Evolutionary conservation across 1,140 invertebrate species (phyloP), one percentile per base, ranked within the genome.

Genomic region (Octopus bimaculoides): DNA sequence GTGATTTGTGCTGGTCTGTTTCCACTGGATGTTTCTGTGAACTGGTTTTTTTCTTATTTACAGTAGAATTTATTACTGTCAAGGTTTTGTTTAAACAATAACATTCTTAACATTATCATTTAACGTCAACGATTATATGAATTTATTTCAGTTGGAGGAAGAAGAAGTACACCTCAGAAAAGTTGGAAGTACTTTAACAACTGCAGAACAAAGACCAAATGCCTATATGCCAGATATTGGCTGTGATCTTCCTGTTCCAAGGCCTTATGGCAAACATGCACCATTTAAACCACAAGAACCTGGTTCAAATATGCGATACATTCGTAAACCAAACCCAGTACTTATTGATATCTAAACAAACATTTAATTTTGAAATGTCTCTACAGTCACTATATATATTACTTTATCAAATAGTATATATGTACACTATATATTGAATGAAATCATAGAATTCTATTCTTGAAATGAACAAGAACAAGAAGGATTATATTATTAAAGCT

Each of bases 291-390:
- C 90, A 4, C 82, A 82, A 26, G 89, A 90, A 71, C 26, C 84
- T 10, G 89, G 90, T 52, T 87, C 89, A 8, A 88, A 86, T 74
- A 90, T 91, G 86, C 80, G 90, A 80, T 89, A 90, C 80, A 88
- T 89, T 78, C 83, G 89, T 73, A 91, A 91, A 85, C 90, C 89
- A 75, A 85, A 88, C 66, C 88, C 88, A 20, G 90, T 90, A 82
- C 88, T 89, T 41, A 90, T 90, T 81, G 89, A 91, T 84, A 91
- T 91, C 66, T 91, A 89, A 82, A 94, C 20, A 93, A 41, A 41
- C 26, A 41, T 41, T 41, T 41, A 41, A 41, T 41, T 41, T 41
- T 41, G 26, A 41, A 41, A 41, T 41, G 26, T 41, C 26, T 41
- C 26, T 41, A 41, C 3, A 41, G 26, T 41, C 26, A 41, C 26